Evolutionary conservation across 2,113 vertebrate species (phyloP), one percentile per base, ranked within the genome.

Genomic region (Dryoscopus gambensis): DNA sequence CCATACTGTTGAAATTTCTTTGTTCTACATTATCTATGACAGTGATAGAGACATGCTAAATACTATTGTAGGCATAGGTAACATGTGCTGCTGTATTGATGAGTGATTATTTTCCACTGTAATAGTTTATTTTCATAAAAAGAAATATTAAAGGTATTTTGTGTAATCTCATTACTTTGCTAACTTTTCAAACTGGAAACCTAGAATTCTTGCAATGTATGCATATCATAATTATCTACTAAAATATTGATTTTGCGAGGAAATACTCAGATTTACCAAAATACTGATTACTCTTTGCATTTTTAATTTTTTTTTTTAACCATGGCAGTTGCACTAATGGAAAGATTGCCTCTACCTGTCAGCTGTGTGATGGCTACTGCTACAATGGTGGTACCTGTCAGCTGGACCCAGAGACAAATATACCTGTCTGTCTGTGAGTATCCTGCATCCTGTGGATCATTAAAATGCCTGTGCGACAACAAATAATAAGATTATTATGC

Each of bases 371-470:
- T 74, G 99, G 99, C 84, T 99, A 99, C 98, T 99, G 99, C 96
- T 99, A 99, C 98, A 99, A 99, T 69, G 99, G 99, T 92, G 99
- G 99, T 93, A 99, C 98, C 21, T 99, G 99, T 97, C 99, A 99
- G 91, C 98, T 99, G 97, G 99, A 99, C 97, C 98, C 99, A 7
- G 99, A 99, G 97, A 99, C 99, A 97, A 99, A 98, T 92, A 96
- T 99, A 84, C 99, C 99, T 97, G 98, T 99, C 97, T 99, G 99
- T 98, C 97, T 99, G 99, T 99, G 98, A 99, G 99, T 99, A 98
- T 97, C 96, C 35, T 82, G 64, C 67, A 8, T 39, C 83, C 20
- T 69, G 13, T 23, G 67, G 31, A 25, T 68, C 62, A 33, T 44
- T 74, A 19, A 46, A 67, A 49, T 37, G 52, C 39, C 74, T 47